These are phyloP conservation scores for Pterois miles DNA, from an alignment of 2,797 vertebrate species.

Conservation along the genomic window DNA sequence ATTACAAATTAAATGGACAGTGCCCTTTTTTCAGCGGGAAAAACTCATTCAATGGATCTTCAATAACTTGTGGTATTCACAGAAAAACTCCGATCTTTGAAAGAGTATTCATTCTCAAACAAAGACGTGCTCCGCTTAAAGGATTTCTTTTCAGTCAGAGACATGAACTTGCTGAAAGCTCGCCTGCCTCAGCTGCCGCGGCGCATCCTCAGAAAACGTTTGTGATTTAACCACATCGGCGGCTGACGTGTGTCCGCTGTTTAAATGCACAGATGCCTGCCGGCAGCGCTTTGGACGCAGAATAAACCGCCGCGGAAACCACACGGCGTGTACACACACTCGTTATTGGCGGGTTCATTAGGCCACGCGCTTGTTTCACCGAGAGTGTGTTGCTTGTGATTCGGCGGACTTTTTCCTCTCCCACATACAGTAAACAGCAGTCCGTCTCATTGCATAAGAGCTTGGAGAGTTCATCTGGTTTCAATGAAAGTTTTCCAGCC, in stretches of 20 bases:
- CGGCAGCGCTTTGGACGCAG: constrained; percentile 24
- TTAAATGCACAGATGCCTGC: constrained; percentile 24
- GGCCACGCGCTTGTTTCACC: constrained; percentile 32
- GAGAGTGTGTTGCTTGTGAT: not conserved
- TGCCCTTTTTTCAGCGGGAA: not conserved
- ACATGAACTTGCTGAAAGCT: constrained; percentile 11
- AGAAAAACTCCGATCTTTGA: constrained; percentile 1
- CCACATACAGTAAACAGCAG: constrained; percentile 36
- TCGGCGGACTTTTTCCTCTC: constrained; percentile 15
- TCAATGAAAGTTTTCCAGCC: constrained; percentile 48
- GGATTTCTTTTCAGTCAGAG: not conserved
- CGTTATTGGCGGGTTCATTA: constrained; percentile 43
- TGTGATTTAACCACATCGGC: constrained; percentile 11
- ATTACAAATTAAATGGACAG: constrained; percentile 40
- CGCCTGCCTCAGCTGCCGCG: not conserved
- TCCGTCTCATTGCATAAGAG: constrained; percentile 22
- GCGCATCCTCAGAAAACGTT: constrained; percentile 8
- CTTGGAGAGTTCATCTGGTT: constrained; percentile 58
- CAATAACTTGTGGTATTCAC: constrained; percentile 16
- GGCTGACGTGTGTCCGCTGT: constrained; percentile 8
- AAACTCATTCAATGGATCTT: constrained; percentile 3
- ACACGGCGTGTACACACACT: constrained; percentile 26
- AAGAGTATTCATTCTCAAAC: constrained; percentile 18
- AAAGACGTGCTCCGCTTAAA: constrained; percentile 19
- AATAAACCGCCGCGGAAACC: constrained; percentile 25